Base-by-base conservation (phyloP, 2,797 vertebrate genomes). In the Darevskia mixta region DNA sequence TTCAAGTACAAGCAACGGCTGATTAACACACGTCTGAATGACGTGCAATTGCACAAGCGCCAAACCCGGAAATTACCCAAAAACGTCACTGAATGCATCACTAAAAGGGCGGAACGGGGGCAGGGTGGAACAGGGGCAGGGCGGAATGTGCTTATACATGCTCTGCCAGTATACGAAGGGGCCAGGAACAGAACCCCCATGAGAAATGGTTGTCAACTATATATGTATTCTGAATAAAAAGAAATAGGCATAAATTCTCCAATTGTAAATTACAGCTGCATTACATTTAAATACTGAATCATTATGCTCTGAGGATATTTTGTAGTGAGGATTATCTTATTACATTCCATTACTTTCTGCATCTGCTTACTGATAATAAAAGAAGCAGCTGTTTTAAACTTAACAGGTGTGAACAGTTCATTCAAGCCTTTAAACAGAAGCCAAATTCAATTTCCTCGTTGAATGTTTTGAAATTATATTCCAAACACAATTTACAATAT, bases 291-390 rank as follows among this genome's bases (percentile, higher is more conserved):
- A 95, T 94, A 95, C 94, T 96, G 95, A 97, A 96, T 95, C 90
- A 95, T 71, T 93, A 93, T 92, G 91, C 96, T 96, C 94, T 97
- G 95, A 97, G 95, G 96, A 95, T 92, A 95, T 95, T 96, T 96
- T 95, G 96, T 95, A 96, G 95, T 93, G 82, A 93, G 96, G 97
- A 97, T 97, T 97, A 97, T 96, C 95, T 96, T 97, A 96, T 96
- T 97, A 97, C 95, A 97, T 97, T 97, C 97, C 96, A 96, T 96
- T 96, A 95, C 94, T 96, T 97, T 96, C 96, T 97, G 96, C 97
- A 97, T 97, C 97, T 97, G 97, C 97, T 97, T 97, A 97, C 95
- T 93, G 96, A 97, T 96, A 97, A 96, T 97, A 97, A 97, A 97
- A 97, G 96, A 96, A 95, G 95, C 97, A 97, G 97, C 97, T 97